Conservation (phyloP, 1,140 invertebrate species). For the Sycophaga agraensis region DNA sequence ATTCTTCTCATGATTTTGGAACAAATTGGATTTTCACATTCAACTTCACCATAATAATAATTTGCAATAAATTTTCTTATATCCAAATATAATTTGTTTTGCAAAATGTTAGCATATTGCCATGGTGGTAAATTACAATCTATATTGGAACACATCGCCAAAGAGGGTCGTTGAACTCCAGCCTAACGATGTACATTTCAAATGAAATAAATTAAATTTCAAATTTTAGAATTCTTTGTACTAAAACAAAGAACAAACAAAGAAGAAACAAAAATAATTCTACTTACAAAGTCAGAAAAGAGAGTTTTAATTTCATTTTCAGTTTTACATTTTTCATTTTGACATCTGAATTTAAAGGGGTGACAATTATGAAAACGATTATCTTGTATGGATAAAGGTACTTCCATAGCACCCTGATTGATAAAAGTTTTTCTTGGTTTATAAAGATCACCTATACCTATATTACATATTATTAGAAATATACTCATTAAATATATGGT, state of each 20-base stretch:
- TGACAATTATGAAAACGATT: conserved; percentile 79
- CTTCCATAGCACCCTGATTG: conserved; percentile 56
- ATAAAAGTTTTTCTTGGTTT: conserved; percentile 52
- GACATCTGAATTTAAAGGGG: conserved; percentile 68
- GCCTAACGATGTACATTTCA: neutral
- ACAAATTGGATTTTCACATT: conserved; percentile 88
- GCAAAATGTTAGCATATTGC: conserved; percentile 66
- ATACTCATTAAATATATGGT: too few species aligned
- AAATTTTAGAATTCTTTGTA: too few species aligned
- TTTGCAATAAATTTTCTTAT: conserved; percentile 68
- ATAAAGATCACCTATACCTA: conserved; percentile 56
- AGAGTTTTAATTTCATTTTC: conserved; percentile 56
- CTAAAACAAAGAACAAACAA: too few species aligned
- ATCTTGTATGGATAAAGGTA: conserved; percentile 64
- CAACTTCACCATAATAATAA: conserved; percentile 79
- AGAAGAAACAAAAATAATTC: neutral
- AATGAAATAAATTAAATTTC: too few species aligned
- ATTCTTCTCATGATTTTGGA: conserved; percentile 67
- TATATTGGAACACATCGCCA: conserved; percentile 69
- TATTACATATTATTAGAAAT: conserved; percentile 26
- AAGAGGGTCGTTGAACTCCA: conserved; percentile 48
- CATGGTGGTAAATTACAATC: conserved; percentile 66
- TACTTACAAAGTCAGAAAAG: conserved; percentile 39
- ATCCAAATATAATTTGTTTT: conserved; percentile 70
- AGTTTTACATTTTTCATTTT: conserved; percentile 60